Percentiles rank a stretch among this genome's conserved stretches.
These are phyloP conservation scores for Asobara japonica DNA, from an alignment of 1,140 invertebrate genomes.

Conservation along the genomic window DNA sequence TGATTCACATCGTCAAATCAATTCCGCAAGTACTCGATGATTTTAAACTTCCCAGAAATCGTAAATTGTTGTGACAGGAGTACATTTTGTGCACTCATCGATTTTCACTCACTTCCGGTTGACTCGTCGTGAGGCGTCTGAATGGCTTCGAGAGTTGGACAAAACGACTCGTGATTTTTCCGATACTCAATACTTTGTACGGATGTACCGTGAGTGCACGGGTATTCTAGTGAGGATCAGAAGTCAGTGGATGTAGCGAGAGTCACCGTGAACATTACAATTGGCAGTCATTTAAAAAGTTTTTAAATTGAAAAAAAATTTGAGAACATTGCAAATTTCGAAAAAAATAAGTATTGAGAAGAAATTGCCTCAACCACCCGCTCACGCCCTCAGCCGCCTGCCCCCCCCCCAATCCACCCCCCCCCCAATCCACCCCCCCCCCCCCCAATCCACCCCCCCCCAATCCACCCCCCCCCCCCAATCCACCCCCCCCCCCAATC, in stretches of 20 bases:
- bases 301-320: background rate
- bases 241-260: too few species aligned
- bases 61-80: background rate
- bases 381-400: too few species aligned
- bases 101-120: background rate
- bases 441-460: too few species aligned
- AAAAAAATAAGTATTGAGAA: too few species aligned
- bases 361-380: too few species aligned
- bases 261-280: background rate
- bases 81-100: background rate
- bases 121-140: background rate
- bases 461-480: too few species aligned
- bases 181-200: background rate
- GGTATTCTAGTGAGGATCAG: background rate
- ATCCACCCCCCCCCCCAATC: too few species aligned
- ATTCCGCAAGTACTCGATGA: background rate
- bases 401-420: too few species aligned
- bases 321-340: too few species aligned
- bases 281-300: constrained; percentile 32
- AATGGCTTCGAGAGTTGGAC: background rate
- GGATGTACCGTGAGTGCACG: background rate
- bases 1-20: background rate
- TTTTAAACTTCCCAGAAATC: background rate
- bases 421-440: too few species aligned
- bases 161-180: constrained; percentile 1